phyloP scores from a whole-genome alignment of 1,140 invertebrate species.

The Drosophila chauvacae region DNA sequence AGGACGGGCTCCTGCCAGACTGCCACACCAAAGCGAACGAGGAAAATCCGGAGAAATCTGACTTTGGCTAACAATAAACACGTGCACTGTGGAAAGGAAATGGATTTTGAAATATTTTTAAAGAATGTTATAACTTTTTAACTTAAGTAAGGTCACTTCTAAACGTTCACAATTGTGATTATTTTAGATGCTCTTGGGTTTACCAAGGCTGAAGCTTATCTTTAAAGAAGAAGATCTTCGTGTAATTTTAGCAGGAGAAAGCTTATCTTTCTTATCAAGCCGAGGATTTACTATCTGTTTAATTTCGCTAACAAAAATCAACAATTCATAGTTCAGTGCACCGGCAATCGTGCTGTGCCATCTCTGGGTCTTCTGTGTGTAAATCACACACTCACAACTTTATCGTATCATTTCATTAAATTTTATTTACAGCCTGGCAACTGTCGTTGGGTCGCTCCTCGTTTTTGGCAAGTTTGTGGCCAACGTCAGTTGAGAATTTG shows the following conservation, averaged over 20 bases:
- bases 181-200: too few species aligned
- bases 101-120: neutral
- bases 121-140: neutral
- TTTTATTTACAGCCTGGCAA: constrained; percentile 78
- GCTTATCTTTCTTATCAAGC: neutral
- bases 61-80: constrained; percentile 65
- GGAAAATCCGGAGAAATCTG: constrained; percentile 38
- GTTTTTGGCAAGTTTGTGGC: constrained; percentile 40
- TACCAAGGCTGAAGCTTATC: neutral
- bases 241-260: too few species aligned
- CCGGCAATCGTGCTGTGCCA: constrained; percentile 43
- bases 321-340: constrained; percentile 3
- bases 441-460: constrained; percentile 27
- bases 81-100: neutral
- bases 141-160: too few species aligned
- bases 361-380: constrained; percentile 49
- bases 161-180: too few species aligned
- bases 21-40: neutral
- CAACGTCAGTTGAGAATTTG: constrained; percentile 52
- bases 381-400: constrained; percentile 79
- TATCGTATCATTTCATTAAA: constrained; percentile 79
- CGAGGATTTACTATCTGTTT: neutral
- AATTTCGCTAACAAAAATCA: too few species aligned
- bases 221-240: neutral
- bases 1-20: constrained; percentile 29